These are phyloP conservation scores for Tupaia chinensis DNA, from an alignment of 2,113 vertebrate genomes.

Conservation along the genomic window DNA sequence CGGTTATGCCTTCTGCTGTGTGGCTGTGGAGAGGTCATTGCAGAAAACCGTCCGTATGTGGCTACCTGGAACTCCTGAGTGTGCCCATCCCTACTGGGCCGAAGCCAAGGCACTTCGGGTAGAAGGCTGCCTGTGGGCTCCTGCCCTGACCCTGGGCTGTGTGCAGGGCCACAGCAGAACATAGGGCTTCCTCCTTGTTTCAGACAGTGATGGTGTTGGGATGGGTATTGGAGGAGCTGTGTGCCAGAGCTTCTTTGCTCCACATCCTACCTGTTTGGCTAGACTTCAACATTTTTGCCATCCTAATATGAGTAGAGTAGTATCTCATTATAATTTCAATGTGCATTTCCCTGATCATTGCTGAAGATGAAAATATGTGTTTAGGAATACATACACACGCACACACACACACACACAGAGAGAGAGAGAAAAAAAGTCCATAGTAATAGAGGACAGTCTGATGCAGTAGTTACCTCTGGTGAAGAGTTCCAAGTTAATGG, in stretches of 20 bases:
- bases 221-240: no score
- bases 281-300: not conserved
- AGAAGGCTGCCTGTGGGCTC: not conserved
- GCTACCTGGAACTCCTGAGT: fast-evolving
- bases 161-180: not conserved
- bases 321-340: not conserved
- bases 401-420: not conserved
- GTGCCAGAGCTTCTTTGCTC: not conserved
- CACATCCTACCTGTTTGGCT: not conserved
- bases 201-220: fast-evolving
- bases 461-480: fast-evolving
- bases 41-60: not conserved
- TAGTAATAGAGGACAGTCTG: not conserved
- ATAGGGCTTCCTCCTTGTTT: not conserved
- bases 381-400: not conserved
- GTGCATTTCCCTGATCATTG: not conserved
- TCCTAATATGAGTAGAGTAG: not conserved
- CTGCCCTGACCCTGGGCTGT: not conserved
- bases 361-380: not conserved
- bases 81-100: not conserved
- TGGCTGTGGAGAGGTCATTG: not conserved
- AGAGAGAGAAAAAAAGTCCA: no score
- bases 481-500: not conserved
- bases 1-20: not conserved
- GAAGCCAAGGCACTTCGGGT: not conserved